Evolutionary conservation across 1,140 invertebrate genomes (phyloP), one percentile per base, ranked within the genome.

Genomic region (Megathymus violae): DNA sequence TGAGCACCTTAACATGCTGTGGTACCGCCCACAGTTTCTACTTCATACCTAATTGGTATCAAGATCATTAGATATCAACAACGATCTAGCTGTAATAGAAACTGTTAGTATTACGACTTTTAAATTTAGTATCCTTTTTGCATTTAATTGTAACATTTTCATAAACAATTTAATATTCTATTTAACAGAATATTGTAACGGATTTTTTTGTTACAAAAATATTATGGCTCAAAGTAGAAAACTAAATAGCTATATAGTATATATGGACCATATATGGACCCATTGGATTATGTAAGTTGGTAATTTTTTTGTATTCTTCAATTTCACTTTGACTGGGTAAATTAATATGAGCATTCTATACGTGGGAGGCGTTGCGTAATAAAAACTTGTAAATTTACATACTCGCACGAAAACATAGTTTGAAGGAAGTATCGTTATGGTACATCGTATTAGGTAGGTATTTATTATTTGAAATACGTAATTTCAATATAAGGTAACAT

Each of bases 11-110:
- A 64, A 41, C 25, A 52, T 54, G 9, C 51, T 17, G 31, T 51
- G 11, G 27, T 34, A 43, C 34, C 17, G 14, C 22, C 40, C 52
- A 27, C 25, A 43, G 40, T 56, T 56, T 56, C 52, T 44, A 56
- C 40, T 56, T 22, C n/a, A 56, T 22, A 31, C 52, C 41, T 56
- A 56, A 56, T 56, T 56, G 40, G 40, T 56, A 56, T 56, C 38
- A 13, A 25, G 38, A 48, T 41, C 19, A 22, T 5, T 22, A 22
- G 19, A 22, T 22, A 22, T 22, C 19, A 3, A 22, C 27, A 4
- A 31, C 9, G 27, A 7, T 31, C 22, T 1, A 31, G 27, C 27
- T 31, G 27, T 31, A 5, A 22, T 9, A 4, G 27, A 7, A 31
- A 22, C n/a, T n/a, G n/a, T n/a, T n/a, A n/a, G n/a, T n/a, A n/a